Evolutionary conservation across 1,140 invertebrate species (phyloP), one percentile per base, ranked within the genome.

Genomic region (Musca domestica): DNA sequence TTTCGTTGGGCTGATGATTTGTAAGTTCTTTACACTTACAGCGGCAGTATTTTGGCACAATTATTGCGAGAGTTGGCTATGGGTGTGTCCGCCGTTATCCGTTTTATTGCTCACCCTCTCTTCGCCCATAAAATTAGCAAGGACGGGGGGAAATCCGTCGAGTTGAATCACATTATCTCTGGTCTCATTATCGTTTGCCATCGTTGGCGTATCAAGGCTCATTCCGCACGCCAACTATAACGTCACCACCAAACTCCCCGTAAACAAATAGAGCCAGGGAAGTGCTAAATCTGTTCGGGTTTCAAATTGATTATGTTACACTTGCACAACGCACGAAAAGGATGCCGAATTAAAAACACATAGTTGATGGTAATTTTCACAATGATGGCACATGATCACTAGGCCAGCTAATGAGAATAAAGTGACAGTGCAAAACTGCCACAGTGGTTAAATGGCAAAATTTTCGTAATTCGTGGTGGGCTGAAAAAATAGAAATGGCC

Each of bases 161-260:
- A 14, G 30, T 34, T 73, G 78, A 75, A 76, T 75, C 71, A 63
- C 74, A 75, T 79, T 79, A 79, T 79, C 77, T 79, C 77, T 78
- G 77, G 77, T 79, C 75, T 78, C 77, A 78, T 78, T 79, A 79
- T 78, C 74, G 66, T 78, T 77, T 74, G 74, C 73, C 70, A 66
- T 71, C 19, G 56, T 61, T 61, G 27, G 34, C 34, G 34, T 41
- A 12, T 41, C n/a, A 23, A 14, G 56, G 56, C 30, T 17, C 30
- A 34, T 41, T 34, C 56, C 30, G 69, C 46, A 67, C 17, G 20
- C 34, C 4, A 41, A 12, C 56, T 17, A 34, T 22, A 17, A 64
- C 65, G 12, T 46, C 65, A 41, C 17, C 56, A 41, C 9, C 14
- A 23, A n/a, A 20, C 9, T 34, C 27, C 17, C 19, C 17, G 34